Evolutionary conservation across 2,113 vertebrate species (phyloP), one percentile per base, ranked within the genome.

Genomic region (Sigmodon hispidus): DNA sequence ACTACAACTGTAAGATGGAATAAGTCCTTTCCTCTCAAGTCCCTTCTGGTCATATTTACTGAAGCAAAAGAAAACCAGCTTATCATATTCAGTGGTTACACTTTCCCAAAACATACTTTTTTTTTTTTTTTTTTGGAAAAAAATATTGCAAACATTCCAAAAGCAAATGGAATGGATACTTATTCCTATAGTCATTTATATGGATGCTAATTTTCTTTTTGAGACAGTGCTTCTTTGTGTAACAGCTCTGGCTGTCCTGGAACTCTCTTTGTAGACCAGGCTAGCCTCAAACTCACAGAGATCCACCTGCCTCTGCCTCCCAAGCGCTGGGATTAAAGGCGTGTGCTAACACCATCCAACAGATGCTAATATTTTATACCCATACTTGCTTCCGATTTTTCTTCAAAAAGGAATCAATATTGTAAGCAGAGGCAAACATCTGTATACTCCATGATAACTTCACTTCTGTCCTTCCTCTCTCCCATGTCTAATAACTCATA

Each of bases 61-160:
- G 34, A n/a, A 81, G n/a, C 79, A 81, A 57, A 36, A 81, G 15
- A 59, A 59, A 81, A n/a, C 55, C 16, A 26, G 29, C 79, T 26
- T 26, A 65, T 63, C 22, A n/a, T 76, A 85, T 70, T 81, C 59
- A 48, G 65, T 89, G 50, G 80, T 0, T 86, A 65, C 55, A n/a
- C 48, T 55, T 86, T 93, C 80, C 93, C 65, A 93, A 95, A 93
- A 31, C 72, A 89, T 88, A 91, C 59, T 9, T 75, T 21, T 69
- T 52, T 34, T 31, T 1, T 88, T 93, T 52, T 9, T 75, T 21
- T 69, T 52, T 34, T 31, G 1, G 5, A 43, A 75, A 75, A 75
- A 45, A 90, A 85, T 69, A 16, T 69, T 76, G 40, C 40, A 88
- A 85, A 92, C 43, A 83, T 59, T 61, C 40, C 75, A 94, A 90